Percentiles rank a stretch among this genome's conserved stretches.
These are phyloP conservation scores for Nicator chloris DNA, from an alignment of 2,113 vertebrate genomes.

Conservation along the genomic window DNA sequence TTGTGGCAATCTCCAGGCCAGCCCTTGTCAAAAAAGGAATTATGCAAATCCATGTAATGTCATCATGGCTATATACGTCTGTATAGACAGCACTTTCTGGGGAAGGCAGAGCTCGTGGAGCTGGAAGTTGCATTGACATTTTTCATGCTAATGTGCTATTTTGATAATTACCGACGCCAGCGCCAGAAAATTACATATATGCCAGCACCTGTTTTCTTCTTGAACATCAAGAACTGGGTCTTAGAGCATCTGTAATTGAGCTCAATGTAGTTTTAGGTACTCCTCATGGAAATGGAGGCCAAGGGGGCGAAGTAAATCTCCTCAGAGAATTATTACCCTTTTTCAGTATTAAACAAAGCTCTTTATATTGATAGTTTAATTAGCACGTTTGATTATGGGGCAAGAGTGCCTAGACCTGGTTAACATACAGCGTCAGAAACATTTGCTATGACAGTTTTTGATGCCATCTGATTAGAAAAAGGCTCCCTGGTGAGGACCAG, in stretches of 20 bases:
- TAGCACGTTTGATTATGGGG: not conserved
- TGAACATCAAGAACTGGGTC: conserved; percentile 29
- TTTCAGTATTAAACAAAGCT: not conserved
- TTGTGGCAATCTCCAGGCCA: not conserved
- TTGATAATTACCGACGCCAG: conserved; percentile 50
- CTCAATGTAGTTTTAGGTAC: not conserved
- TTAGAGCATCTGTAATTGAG: conserved; percentile 9
- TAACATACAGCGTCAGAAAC: not conserved
- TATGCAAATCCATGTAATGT: not conserved
- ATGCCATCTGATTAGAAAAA: not conserved
- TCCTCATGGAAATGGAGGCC: not conserved
- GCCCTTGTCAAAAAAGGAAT: not conserved
- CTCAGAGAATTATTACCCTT: not conserved
- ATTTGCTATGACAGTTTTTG: not conserved
- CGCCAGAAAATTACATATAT: conserved; percentile 54
- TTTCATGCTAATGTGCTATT: conserved; percentile 68
- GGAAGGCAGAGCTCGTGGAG: conserved; percentile 22
- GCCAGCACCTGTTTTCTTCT: conserved; percentile 59
- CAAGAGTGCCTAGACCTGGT: not conserved
- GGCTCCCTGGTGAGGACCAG: not conserved
- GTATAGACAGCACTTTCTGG: not conserved
- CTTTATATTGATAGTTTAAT: not conserved
- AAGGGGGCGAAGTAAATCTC: not conserved
- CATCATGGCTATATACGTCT: not conserved
- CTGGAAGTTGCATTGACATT: conserved; percentile 53